Conservation (phyloP, 2,797 vertebrate genomes). For the Aphelocoma californica region DNA sequence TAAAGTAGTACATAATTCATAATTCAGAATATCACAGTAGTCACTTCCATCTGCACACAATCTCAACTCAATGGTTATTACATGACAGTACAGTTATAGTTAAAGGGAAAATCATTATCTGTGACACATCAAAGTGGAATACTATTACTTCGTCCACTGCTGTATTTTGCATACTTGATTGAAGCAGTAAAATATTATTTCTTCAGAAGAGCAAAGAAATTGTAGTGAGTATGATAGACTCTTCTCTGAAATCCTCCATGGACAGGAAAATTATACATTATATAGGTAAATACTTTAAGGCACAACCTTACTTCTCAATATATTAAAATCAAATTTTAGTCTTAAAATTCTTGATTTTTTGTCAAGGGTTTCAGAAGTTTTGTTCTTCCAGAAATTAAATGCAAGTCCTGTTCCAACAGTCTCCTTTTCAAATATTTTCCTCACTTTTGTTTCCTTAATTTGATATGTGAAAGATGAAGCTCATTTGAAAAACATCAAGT, state of each 20-base stretch:
- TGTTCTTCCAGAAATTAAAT: neutral
- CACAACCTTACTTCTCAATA: neutral
- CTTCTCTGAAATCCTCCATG: neutral
- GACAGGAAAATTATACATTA: neutral
- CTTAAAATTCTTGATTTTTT: neutral
- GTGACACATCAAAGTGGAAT: neutral
- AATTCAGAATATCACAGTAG: neutral
- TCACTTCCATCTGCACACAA: neutral
- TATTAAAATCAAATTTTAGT: neutral
- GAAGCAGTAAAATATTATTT: neutral
- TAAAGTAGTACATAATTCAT: neutral
- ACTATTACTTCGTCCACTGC: neutral
- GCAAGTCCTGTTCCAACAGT: neutral
- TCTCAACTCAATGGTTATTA: neutral
- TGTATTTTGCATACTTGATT: neutral
- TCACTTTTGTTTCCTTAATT: neutral
- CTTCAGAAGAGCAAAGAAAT: neutral
- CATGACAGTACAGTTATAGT: accelerated
- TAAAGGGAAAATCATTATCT: neutral
- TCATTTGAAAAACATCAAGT: neutral
- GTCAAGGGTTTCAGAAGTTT: neutral
- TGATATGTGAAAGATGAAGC: neutral
- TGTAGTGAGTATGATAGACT: accelerated
- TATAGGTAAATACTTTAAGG: neutral
- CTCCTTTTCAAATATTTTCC: neutral